Evolutionary conservation across 2,797 vertebrate genomes (phyloP).

Genomic region (Etheostoma nigrum): DNA sequence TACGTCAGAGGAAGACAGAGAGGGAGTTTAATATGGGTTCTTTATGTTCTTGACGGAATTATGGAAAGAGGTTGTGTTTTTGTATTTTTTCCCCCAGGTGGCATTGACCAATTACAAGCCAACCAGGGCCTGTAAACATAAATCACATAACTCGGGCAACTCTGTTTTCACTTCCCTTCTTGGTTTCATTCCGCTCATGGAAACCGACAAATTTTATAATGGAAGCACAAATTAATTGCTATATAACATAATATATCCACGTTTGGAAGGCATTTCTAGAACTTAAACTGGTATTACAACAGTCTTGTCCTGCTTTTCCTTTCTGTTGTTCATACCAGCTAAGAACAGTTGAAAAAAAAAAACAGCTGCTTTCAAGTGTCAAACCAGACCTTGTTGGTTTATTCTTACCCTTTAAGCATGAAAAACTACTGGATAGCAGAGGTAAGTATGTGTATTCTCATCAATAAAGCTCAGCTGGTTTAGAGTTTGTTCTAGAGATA

Average conservation of each 20-base stretch:
- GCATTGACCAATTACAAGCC: neutral
- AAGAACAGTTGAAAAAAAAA: neutral
- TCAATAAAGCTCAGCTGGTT: neutral
- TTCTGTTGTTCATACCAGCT: neutral
- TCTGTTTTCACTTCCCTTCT: neutral
- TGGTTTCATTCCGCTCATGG: no score
- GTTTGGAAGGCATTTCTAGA: neutral
- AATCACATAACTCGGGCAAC: neutral
- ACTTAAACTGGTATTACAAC: neutral
- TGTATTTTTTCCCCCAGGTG: neutral
- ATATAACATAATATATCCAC: no score
- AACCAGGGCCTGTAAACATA: neutral
- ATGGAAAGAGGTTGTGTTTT: neutral
- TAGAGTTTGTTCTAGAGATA: neutral
- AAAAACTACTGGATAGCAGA: neutral
- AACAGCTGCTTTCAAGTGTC: neutral
- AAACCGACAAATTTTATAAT: no score
- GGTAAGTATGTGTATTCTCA: neutral
- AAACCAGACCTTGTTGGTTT: neutral
- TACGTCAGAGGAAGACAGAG: neutral
- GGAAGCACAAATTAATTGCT: no score
- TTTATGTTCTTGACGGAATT: neutral
- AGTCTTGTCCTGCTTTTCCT: neutral
- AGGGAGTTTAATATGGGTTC: neutral
- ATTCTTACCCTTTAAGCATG: neutral